A percentile compares a stretch with the other conserved stretches of the same genome.
These are phyloP conservation scores for Operophtera brumata DNA, from an alignment of 2,888 invertebrate species.

Conservation along the genomic window DNA sequence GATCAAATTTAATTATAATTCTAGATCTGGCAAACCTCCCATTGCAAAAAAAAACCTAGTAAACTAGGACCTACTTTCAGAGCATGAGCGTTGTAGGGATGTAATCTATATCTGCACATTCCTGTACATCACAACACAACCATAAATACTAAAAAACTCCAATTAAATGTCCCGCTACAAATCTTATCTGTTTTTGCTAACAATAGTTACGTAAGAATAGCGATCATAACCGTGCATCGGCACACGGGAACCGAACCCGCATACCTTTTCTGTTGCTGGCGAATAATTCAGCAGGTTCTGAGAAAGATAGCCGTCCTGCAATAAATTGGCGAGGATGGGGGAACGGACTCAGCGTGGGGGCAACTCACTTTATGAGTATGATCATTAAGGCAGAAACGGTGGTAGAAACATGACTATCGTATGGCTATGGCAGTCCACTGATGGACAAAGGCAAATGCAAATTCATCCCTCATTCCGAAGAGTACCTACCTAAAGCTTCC, in stretches of 20 bases:
- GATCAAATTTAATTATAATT: no score
- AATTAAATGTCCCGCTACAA: constrained; percentile 38
- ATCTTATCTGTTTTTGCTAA: constrained; percentile 29
- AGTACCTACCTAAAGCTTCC: no score
- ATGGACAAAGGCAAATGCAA: no score
- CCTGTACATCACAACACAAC: constrained; percentile 4
- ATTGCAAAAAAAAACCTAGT: no score
- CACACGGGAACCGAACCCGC: constrained; percentile 62
- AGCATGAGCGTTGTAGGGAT: no score
- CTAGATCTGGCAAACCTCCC: no score
- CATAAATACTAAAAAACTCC: constrained; percentile 20
- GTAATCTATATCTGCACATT: not conserved
- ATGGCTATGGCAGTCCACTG: no score
- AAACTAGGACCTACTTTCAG: no score
- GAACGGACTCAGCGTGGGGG: constrained; percentile 26
- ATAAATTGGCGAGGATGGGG: constrained; percentile 56
- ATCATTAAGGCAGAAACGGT: no score
- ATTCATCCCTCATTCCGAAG: no score
- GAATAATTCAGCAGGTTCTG: constrained; percentile 74
- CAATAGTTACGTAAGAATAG: constrained; percentile 69
- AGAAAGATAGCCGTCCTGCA: constrained; percentile 61
- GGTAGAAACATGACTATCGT: no score
- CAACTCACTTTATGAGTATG: not conserved
- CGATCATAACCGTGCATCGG: constrained; percentile 72
- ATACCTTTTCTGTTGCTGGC: constrained; percentile 60